Percentiles rank a stretch among this genome's conserved stretches.
Conservation (phyloP, 2,797 vertebrate genomes). For the Pteropus rufus region DNA sequence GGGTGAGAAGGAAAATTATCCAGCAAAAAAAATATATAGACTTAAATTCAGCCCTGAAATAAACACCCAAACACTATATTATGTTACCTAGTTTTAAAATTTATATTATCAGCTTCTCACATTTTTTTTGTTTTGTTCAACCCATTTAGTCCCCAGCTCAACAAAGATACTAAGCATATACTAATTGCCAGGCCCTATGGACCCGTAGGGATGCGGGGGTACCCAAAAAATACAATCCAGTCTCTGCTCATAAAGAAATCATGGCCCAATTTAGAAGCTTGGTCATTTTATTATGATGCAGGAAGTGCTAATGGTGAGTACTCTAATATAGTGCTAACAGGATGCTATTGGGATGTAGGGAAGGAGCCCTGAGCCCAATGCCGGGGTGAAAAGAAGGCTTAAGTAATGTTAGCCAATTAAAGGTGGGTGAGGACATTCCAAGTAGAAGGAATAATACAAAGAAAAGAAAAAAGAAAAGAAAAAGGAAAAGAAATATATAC, state of each 20-base stretch:
- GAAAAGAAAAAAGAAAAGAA: neutral
- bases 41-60: neutral
- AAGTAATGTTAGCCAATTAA: neutral
- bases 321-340: neutral
- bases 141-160: neutral
- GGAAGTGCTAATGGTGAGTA: neutral
- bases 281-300: neutral
- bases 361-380: neutral
- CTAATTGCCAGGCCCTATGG: neutral
- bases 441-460: neutral
- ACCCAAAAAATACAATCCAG: neutral
- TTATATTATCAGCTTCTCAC: neutral
- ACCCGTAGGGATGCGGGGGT: neutral
- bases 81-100: neutral
- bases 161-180: neutral
- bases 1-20: neutral
- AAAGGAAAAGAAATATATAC: no score
- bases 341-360: neutral
- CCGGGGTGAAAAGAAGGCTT: neutral
- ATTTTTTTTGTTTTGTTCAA: neutral
- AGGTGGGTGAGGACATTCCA: neutral
- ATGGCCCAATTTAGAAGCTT: neutral
- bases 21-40: neutral
- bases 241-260: neutral
- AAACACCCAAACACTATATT: neutral